Evolutionary conservation across 2,797 vertebrate species (phyloP), one percentile per base, ranked within the genome.

Genomic region (Morelia viridis): DNA sequence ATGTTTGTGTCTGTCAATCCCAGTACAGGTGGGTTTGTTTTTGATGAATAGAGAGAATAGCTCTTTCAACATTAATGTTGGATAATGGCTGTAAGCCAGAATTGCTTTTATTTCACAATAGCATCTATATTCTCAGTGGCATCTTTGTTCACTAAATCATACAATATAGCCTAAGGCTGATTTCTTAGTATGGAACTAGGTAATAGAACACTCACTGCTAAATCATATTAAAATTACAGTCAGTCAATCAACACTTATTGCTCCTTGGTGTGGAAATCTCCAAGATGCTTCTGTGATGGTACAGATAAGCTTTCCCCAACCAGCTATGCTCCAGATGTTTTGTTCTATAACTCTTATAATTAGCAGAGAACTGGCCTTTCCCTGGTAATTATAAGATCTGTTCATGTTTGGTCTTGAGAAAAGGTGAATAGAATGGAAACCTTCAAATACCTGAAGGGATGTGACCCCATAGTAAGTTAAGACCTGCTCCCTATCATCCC

Each of bases 161-260:
- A 2, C 4, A 71, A 64, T 50, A 92, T 91, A 89, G 80, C 87
- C 87, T 65, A 24, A 89, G 87, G 87, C 61, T 85, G 60, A 64
- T 65, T 68, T 89, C 50, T 89, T 85, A 28, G 10, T 22, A 85
- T 85, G 24, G 61, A 61, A 65, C 60, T 24, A 85, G 76, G 83
- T 4, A 65, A 46, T 85, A 84, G 5, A 87, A 13, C 60, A 46
- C 19, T 65, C 58, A 84, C 24, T 89, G 60, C 24, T 92, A 80
- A 85, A 57, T 41, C 76, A 8, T 35, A 89, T 92, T 65, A 46
- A 85, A 84, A 89, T 92, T 92, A 92, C 9, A 89, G 10, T 89
- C 87, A 84, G 24, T 89, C 22, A 58, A 24, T 65, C 31, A 46
- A 2, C 8, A 11, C 89, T 92, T 92, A 85, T 65, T 62, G 61